Percentiles rank a stretch among this genome's conserved stretches.
phyloP scores from a whole-genome alignment of 2,888 invertebrate genomes.

The Ochlodes sylvanus region DNA sequence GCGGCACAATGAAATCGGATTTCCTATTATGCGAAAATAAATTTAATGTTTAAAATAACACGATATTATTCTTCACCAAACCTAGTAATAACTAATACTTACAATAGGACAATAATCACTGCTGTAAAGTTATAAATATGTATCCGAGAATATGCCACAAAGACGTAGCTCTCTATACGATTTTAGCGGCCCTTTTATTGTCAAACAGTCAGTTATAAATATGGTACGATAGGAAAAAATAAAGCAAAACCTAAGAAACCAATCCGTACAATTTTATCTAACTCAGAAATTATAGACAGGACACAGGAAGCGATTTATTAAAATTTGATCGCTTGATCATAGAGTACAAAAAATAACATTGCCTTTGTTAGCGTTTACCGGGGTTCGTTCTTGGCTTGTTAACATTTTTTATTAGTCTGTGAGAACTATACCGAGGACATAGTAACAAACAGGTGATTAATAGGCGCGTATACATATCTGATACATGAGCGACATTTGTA shows the following conservation, averaged over 20 bases:
- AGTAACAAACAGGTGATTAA: conserved; percentile 29
- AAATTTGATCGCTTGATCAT: conserved; percentile 69
- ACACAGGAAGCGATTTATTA: conserved; percentile 78
- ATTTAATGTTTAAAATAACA: too few relatives aligned
- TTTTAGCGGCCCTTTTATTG: background rate
- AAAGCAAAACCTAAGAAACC: conserved; percentile 25
- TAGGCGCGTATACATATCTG: conserved; percentile 13
- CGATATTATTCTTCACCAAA: too few relatives aligned
- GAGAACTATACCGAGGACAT: conserved; percentile 4
- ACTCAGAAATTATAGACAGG: conserved; percentile 57
- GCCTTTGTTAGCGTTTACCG: conserved; percentile 55
- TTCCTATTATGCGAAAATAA: too few relatives aligned
- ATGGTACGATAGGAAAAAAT: background rate
- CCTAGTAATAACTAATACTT: too few relatives aligned
- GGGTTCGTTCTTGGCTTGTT: conserved; percentile 24
- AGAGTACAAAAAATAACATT: conserved; percentile 62
- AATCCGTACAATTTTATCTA: conserved; percentile 29
- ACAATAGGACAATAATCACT: too few relatives aligned
- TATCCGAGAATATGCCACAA: too few relatives aligned
- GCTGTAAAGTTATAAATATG: too few relatives aligned
- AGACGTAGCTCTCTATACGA: too few relatives aligned
- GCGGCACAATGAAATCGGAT: too few relatives aligned
- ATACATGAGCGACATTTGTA: conserved; percentile 21
- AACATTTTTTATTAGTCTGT: conserved; percentile 32
- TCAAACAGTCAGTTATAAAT: background rate